These are phyloP conservation scores for Coilia nasus DNA, from an alignment of 2,797 vertebrate species.

Conservation along the genomic window DNA sequence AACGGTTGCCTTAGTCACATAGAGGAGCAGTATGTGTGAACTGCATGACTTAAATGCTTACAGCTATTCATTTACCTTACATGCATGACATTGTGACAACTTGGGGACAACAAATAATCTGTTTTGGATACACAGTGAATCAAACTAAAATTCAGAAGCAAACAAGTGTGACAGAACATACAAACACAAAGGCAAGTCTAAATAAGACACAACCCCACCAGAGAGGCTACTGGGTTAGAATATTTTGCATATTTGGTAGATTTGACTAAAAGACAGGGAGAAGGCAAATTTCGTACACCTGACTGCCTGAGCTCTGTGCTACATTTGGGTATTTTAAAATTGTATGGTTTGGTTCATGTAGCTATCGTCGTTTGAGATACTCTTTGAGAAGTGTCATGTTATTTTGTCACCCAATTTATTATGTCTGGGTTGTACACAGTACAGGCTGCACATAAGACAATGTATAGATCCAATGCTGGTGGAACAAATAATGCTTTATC, in stretches of 20 bases:
- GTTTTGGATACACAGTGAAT: not conserved
- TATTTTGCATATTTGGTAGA: not conserved
- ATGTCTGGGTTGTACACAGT: not conserved
- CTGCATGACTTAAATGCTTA: not conserved
- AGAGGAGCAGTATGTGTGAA: not conserved
- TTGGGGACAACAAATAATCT: not conserved
- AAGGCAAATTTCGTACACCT: not conserved
- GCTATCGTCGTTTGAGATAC: not conserved
- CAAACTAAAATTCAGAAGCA: not conserved
- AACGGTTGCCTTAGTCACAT: not conserved
- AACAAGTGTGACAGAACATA: not conserved
- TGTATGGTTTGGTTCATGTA: not conserved
- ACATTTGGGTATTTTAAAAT: not conserved
- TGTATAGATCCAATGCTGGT: not conserved
- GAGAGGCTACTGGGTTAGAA: not conserved
- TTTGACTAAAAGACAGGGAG: not conserved
- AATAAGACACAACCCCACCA: not conserved
- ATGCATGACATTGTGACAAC: not conserved
- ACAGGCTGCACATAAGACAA: slow-evolving; percentile 12
- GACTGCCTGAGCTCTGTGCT: not conserved
- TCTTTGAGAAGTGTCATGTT: not conserved
- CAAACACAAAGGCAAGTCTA: not conserved
- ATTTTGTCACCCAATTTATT: not conserved
- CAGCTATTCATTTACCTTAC: not conserved
- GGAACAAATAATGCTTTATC: slow-evolving; percentile 31